These are phyloP conservation scores for Drosophila ohnishii DNA, from an alignment of 1,140 invertebrate species.

Conservation along the genomic window DNA sequence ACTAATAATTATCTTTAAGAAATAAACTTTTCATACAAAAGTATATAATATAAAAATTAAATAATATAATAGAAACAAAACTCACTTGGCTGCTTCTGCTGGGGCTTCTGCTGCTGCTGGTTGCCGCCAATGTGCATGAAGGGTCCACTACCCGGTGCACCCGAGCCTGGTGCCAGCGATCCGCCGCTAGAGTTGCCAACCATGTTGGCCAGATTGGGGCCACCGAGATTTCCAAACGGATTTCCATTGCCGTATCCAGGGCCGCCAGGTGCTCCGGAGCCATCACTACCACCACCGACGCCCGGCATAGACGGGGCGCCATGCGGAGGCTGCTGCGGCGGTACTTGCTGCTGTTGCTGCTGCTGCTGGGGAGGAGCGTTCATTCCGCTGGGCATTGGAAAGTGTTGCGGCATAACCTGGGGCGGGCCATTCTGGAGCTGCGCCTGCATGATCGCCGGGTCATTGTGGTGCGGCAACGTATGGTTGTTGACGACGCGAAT, in stretches of 20 bases:
- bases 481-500: constrained; percentile 94
- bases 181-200: constrained; percentile 75
- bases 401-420: constrained; percentile 79
- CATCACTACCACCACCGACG: constrained; percentile 36
- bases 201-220: constrained; percentile 58
- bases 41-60: not conserved
- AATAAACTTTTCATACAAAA: not conserved
- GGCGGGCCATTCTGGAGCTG: constrained; percentile 86
- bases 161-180: constrained; percentile 84
- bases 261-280: constrained; percentile 44
- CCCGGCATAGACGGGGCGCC: constrained; percentile 53
- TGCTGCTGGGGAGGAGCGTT: constrained; percentile 64
- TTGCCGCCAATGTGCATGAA: constrained; percentile 83
- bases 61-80: constrained; percentile 66
- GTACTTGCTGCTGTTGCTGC: constrained; percentile 60
- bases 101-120: constrained; percentile 86
- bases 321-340: constrained; percentile 51
- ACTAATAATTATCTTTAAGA: no score
- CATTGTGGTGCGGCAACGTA: constrained; percentile 90
- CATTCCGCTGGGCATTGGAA: constrained; percentile 71
- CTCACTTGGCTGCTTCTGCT: constrained; percentile 91
- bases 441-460: constrained; percentile 97
- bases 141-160: constrained; percentile 85
- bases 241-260: constrained; percentile 70
- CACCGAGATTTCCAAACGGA: constrained; percentile 77